Percentiles rank a stretch among this genome's conserved stretches.
These are phyloP conservation scores for Neotoxoptera formosana DNA, from an alignment of 1,140 invertebrate genomes.

Conservation along the genomic window DNA sequence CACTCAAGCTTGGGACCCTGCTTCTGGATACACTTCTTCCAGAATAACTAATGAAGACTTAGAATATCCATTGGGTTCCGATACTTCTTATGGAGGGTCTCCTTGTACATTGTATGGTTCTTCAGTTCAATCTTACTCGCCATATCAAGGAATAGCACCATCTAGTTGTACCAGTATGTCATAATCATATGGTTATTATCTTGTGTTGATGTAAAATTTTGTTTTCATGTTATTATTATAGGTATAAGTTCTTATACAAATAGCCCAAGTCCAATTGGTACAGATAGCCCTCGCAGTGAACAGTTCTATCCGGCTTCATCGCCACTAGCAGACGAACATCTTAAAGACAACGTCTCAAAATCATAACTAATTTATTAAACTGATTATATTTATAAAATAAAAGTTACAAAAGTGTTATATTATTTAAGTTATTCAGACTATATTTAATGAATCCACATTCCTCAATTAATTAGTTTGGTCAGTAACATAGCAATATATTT, in stretches of 20 bases:
- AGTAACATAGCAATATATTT: background rate
- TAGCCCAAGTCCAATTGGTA: conserved; percentile 42
- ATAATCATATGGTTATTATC: conserved; percentile 67
- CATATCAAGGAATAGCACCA: conserved; percentile 84
- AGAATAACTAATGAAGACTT: conserved; percentile 70
- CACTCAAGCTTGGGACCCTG: conserved; percentile 88
- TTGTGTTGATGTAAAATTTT: conserved; percentile 69
- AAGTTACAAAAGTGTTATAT: background rate
- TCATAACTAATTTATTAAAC: background rate
- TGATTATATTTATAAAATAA: background rate
- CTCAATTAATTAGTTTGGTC: background rate
- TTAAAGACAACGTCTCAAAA: background rate
- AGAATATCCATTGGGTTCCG: conserved; percentile 71
- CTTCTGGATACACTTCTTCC: conserved; percentile 83
- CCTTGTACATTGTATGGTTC: conserved; percentile 89
- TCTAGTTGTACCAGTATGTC: conserved; percentile 62
- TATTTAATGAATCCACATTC: background rate
- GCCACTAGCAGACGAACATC: background rate
- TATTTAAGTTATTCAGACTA: background rate
- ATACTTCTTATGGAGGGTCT: conserved; percentile 92
- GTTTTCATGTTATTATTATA: conserved; percentile 56
- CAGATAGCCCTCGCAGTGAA: conserved; percentile 13
- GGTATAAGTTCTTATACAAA: conserved; percentile 47
- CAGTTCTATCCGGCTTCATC: conserved; percentile 36
- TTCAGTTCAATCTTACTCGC: conserved; percentile 79